Percentiles rank a stretch among this genome's conserved stretches.
These are phyloP conservation scores for Coregonus ussuriensis DNA, from an alignment of 2,797 vertebrate genomes.

Conservation along the genomic window DNA sequence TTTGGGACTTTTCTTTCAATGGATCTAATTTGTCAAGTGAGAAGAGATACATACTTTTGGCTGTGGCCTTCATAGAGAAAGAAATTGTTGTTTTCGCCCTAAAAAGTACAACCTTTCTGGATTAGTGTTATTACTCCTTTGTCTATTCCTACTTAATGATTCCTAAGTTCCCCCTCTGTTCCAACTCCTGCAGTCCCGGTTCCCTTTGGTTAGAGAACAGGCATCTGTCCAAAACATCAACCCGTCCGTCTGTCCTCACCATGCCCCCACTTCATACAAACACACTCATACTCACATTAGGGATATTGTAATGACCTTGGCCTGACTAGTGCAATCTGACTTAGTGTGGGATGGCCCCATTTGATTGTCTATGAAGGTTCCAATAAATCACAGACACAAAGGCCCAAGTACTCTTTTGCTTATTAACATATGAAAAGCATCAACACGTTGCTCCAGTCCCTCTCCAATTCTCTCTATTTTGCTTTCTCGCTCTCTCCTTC, in stretches of 20 bases:
- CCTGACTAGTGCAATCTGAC: constrained; percentile 17
- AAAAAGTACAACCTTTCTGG: constrained; percentile 17
- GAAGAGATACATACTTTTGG: constrained; percentile 29
- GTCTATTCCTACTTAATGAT: constrained; percentile 16
- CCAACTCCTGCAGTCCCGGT: constrained; percentile 10
- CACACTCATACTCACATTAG: constrained; percentile 14
- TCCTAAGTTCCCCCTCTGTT: constrained; percentile 11
- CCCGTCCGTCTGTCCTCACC: constrained; percentile 14
- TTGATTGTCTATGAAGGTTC: constrained; percentile 20
- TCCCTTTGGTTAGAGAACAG: constrained; percentile 28
- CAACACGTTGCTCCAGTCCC: neutral
- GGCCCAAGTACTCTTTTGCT: constrained; percentile 10
- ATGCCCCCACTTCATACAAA: neutral
- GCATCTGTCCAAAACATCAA: constrained; percentile 29
- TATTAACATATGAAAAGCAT: constrained; percentile 5
- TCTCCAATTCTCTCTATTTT: neutral
- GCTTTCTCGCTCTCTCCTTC: neutral
- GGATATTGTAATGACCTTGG: constrained; percentile 27
- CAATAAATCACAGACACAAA: constrained; percentile 30
- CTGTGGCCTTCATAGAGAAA: constrained; percentile 4
- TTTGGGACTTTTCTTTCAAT: constrained; percentile 28
- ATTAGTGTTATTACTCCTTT: constrained; percentile 26
- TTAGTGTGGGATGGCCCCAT: constrained; percentile 15
- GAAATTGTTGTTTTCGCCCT: neutral
- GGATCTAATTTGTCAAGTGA: constrained; percentile 24